Evolutionary conservation across 92 coral and sea anemone species (phyloP).

Genomic region (Actinernus sp.): DNA sequence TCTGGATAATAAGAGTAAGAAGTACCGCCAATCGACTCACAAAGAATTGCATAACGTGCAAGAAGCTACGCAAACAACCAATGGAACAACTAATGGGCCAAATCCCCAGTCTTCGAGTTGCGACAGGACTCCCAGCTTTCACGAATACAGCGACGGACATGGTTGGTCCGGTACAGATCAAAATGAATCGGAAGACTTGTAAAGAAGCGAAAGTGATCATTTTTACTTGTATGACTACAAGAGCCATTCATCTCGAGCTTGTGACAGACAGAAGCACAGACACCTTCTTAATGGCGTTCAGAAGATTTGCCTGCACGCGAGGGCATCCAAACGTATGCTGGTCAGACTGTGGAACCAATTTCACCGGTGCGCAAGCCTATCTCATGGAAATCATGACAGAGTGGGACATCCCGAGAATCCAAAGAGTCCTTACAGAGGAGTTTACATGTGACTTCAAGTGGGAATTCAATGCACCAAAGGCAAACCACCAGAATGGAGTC

Average conservation of each 20-base stretch:
- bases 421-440: conserved; percentile 43
- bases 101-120: conserved; percentile 58
- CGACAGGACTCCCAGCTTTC: conserved; percentile 52
- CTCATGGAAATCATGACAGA: too few species aligned
- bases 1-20: conserved; percentile 63
- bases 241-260: conserved; percentile 54
- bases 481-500: conserved; percentile 78
- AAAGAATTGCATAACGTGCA: conserved; percentile 55
- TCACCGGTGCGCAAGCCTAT: conserved; percentile 18
- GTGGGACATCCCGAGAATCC: too few species aligned
- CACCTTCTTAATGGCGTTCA: conserved; percentile 29
- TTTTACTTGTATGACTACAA: conserved; percentile 62
- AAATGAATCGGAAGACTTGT: conserved; percentile 50
- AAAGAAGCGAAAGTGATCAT: conserved; percentile 66
- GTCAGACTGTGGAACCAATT: conserved; percentile 39
- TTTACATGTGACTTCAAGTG: conserved; percentile 69
- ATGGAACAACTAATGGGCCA: conserved; percentile 67
- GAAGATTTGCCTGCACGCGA: conserved; percentile 29
- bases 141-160: conserved; percentile 69
- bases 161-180: conserved; percentile 72
- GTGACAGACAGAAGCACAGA: conserved; percentile 27
- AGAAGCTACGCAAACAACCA: conserved; percentile 52
- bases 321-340: conserved; percentile 32
- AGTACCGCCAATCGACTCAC: conserved; percentile 41
- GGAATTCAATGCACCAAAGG: conserved; percentile 65